Evolutionary conservation across 2,113 vertebrate genomes (phyloP).

Genomic region (Capreolus pygargus): DNA sequence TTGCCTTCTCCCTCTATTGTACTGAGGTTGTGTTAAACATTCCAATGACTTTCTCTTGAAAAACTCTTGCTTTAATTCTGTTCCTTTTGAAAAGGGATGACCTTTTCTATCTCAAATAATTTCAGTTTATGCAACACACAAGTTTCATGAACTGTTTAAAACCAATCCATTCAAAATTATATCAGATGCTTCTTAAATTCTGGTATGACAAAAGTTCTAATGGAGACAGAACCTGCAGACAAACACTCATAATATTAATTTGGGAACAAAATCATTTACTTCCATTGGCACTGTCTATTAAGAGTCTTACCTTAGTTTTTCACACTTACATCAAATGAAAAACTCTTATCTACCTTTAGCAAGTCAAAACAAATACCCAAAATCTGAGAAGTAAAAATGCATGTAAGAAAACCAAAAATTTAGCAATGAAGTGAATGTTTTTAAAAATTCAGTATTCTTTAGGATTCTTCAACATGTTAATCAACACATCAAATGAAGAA

Average conservation of each 20-base stretch:
- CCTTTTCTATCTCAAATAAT: background rate
- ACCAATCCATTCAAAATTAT: background rate
- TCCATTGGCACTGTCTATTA: background rate
- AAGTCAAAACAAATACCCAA: slow-evolving; percentile 39
- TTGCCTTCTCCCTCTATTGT: background rate
- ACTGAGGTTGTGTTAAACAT: background rate
- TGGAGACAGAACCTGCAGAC: background rate
- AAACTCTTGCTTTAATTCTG: background rate
- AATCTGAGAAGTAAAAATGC: slow-evolving; percentile 32
- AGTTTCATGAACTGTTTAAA: slow-evolving; percentile 16
- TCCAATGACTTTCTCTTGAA: background rate
- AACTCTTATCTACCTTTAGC: background rate
- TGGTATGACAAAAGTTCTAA: background rate
- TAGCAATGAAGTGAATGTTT: slow-evolving; percentile 12
- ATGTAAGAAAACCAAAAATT: slow-evolving; percentile 35
- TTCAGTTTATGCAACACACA: background rate
- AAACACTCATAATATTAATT: background rate
- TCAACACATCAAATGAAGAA: background rate
- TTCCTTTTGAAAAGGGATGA: slow-evolving; percentile 34
- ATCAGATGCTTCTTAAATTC: background rate
- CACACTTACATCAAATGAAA: slow-evolving; percentile 20
- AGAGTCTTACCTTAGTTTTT: slow-evolving; percentile 10
- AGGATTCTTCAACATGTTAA: slow-evolving; percentile 17
- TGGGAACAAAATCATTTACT: background rate
- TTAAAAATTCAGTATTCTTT: background rate